Percentiles rank a stretch among this genome's conserved stretches.
Evolutionary conservation across 2,113 vertebrate genomes (phyloP).

Genomic region (Aegotheles bennettii): DNA sequence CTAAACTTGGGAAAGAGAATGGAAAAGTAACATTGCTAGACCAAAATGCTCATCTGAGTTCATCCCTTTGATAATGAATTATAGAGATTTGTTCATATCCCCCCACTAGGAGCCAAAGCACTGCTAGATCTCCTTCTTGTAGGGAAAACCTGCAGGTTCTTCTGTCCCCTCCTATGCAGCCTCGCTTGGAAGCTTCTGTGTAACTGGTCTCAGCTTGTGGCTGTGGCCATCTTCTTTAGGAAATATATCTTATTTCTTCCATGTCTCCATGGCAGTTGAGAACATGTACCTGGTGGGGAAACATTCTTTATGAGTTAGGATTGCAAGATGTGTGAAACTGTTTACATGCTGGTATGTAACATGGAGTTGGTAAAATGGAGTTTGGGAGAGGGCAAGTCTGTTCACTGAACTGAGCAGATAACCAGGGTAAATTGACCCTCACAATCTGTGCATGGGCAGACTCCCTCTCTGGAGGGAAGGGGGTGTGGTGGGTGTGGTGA

Average conservation of each 20-base stretch:
- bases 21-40: not conserved
- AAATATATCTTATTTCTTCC: not conserved
- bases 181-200: not conserved
- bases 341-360: not conserved
- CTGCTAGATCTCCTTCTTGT: not conserved
- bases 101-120: not conserved
- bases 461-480: not conserved
- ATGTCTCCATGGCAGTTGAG: not conserved
- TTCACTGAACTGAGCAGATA: not conserved
- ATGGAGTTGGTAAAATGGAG: not conserved
- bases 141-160: not conserved
- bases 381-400: not conserved
- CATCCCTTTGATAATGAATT: not conserved
- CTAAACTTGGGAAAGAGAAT: not conserved
- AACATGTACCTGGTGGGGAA: not conserved
- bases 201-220: not conserved
- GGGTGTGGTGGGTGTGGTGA: accelerated
- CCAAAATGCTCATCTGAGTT: not conserved
- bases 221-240: not conserved
- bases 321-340: not conserved
- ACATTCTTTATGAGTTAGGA: not conserved
- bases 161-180: not conserved
- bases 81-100: not conserved
- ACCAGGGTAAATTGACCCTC: not conserved
- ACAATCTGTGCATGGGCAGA: not conserved